Percentiles rank a stretch among this genome's conserved stretches.
Evolutionary conservation across 2,888 invertebrate species (phyloP).

Genomic region (Sphaerophoria taeniata): DNA sequence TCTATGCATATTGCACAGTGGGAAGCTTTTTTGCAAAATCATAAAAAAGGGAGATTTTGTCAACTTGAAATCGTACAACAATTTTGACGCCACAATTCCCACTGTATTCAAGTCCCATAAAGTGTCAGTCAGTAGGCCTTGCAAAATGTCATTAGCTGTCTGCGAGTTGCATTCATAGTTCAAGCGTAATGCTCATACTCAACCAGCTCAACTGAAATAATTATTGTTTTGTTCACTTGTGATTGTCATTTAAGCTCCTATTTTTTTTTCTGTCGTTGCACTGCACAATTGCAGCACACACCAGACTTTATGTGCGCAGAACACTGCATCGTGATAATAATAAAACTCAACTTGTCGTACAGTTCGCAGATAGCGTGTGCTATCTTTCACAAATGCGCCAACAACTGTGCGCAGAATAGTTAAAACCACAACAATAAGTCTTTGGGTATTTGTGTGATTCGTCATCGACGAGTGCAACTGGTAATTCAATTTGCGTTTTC

Average conservation of each 20-base stretch:
- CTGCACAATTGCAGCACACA: neutral
- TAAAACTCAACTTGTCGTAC: slow-evolving; percentile 13
- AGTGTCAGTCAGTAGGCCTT: slow-evolving; percentile 39
- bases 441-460: slow-evolving; percentile 55
- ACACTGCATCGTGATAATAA: neutral
- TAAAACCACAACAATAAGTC: slow-evolving; percentile 29
- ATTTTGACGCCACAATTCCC: neutral
- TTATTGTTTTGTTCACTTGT: slow-evolving; percentile 6
- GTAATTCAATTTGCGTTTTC: slow-evolving; percentile 5
- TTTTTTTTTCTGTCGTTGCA: neutral
- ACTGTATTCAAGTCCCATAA: slow-evolving; percentile 15
- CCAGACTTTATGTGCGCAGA: no score
- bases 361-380: slow-evolving; percentile 52
- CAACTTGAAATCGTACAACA: no score
- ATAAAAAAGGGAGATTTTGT: no score
- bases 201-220: neutral
- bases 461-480: slow-evolving; percentile 50
- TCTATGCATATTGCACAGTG: neutral
- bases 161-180: slow-evolving; percentile 4
- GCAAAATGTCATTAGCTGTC: slow-evolving; percentile 65
- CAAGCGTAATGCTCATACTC: neutral
- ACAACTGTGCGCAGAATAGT: slow-evolving; percentile 69
- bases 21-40: no score
- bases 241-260: slow-evolving; percentile 3
- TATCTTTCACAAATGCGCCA: slow-evolving; percentile 64